Evolutionary conservation across 2,797 vertebrate genomes (phyloP).

Genomic region (Tenualosa ilisha): DNA sequence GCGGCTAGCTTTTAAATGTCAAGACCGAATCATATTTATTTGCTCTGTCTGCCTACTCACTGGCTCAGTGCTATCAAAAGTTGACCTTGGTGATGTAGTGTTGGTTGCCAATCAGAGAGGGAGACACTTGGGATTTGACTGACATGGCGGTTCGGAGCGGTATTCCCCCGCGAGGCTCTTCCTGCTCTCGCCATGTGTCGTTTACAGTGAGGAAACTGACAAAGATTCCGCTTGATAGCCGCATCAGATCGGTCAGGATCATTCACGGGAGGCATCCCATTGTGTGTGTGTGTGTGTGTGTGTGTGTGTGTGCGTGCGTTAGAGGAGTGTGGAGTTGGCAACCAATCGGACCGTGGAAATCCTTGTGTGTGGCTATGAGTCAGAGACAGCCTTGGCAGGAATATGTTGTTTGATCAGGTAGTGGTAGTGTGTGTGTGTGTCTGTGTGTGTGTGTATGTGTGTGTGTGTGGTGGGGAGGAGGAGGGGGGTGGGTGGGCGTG

Average conservation of each 20-base stretch:
- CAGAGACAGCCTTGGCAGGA: background rate
- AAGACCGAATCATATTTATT: slow-evolving; percentile 1
- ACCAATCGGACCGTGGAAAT: background rate
- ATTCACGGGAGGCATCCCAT: background rate
- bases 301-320: no score
- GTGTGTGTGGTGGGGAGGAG: background rate
- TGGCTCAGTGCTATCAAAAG: background rate
- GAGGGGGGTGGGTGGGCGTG: background rate
- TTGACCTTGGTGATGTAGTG: background rate
- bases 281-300: background rate
- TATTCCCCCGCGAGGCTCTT: background rate
- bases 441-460: background rate
- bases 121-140: background rate
- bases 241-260: slow-evolving; percentile 1
- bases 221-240: background rate
- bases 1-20: background rate
- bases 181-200: background rate
- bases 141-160: background rate
- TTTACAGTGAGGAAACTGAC: background rate
- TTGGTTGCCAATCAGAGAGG: background rate
- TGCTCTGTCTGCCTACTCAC: background rate
- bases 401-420: background rate
- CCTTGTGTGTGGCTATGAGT: background rate
- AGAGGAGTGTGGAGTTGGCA: background rate
- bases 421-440: background rate